Evolutionary conservation across 2,888 invertebrate species (phyloP).

Genomic region (Ypsolopha sequella): DNA sequence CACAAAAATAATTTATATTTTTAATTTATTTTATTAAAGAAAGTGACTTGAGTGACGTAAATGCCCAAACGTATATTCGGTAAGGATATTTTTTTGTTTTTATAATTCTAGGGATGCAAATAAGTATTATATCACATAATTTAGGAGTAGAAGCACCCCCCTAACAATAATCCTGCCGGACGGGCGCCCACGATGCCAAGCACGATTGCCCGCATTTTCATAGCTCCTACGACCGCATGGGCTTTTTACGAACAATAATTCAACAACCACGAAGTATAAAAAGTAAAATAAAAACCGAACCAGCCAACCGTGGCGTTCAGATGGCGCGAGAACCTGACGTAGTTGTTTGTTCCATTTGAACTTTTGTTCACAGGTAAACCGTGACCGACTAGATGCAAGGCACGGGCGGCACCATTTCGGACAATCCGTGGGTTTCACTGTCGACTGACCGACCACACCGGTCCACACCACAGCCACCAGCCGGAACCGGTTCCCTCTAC

Average conservation of each 20-base stretch:
- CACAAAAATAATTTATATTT: too few relatives aligned
- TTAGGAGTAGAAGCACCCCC: too few relatives aligned
- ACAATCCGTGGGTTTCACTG: conserved; percentile 21
- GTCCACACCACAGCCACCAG: conserved; percentile 22
- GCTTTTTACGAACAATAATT: background rate
- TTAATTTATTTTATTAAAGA: too few relatives aligned
- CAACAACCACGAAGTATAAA: background rate
- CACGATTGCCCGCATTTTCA: too few relatives aligned
- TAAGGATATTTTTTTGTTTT: too few relatives aligned
- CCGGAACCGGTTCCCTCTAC: conserved; percentile 46
- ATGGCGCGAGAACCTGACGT: background rate
- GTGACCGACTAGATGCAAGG: background rate
- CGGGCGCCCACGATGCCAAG: too few relatives aligned
- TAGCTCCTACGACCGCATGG: background rate
- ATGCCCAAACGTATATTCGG: too few relatives aligned
- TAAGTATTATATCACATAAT: too few relatives aligned
- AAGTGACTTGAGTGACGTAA: too few relatives aligned
- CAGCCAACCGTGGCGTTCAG: background rate
- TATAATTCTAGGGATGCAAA: too few relatives aligned
- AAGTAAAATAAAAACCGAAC: background rate
- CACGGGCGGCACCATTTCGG: background rate
- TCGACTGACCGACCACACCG: conserved; percentile 41
- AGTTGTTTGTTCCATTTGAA: background rate
- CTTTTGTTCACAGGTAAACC: background rate
- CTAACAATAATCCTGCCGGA: too few relatives aligned